Percentiles rank a stretch among this genome's conserved stretches.
Conservation (phyloP, 1,140 invertebrate genomes). For the Fopius arisanus region DNA sequence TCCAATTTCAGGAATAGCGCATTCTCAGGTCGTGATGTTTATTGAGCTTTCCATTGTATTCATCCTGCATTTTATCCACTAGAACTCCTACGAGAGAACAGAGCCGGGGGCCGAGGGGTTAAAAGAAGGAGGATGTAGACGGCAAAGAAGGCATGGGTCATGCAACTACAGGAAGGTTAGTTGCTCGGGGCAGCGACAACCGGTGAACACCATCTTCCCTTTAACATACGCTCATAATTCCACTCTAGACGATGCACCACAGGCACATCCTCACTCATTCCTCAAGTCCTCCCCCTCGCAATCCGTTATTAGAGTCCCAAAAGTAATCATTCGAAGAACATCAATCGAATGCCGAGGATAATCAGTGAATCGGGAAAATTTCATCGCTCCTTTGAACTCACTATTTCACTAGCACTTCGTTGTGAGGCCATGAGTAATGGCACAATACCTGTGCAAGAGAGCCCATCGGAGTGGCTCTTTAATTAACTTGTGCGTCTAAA, state of each 20-base stretch:
- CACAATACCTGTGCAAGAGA: not conserved
- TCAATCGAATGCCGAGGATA: not conserved
- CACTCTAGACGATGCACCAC: slow-evolving; percentile 30
- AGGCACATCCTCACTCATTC: too few relatives aligned
- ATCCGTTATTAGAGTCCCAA: too few relatives aligned
- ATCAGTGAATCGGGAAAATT: not conserved
- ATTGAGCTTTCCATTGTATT: not conserved
- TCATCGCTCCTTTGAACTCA: not conserved
- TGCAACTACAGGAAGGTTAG: slow-evolving; percentile 63
- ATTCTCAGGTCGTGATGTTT: too few relatives aligned
- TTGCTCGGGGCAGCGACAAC: slow-evolving; percentile 60
- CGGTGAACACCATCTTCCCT: slow-evolving; percentile 56
- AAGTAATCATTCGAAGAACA: too few relatives aligned
- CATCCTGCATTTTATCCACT: not conserved
- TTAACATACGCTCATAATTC: slow-evolving; percentile 55
- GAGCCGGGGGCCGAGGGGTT: not conserved
- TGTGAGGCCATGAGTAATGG: not conserved
- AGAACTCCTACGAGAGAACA: not conserved
- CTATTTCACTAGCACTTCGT: not conserved
- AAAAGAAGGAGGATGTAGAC: slow-evolving; percentile 36
- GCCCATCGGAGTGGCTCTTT: slow-evolving; percentile 27
- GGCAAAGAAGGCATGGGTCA: slow-evolving; percentile 54
- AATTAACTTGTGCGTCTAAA: slow-evolving; percentile 38
- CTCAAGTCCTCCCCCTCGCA: too few relatives aligned
- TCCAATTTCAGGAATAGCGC: too few relatives aligned